Evolutionary conservation across 2,113 vertebrate genomes (phyloP).

Genomic region (Gallinago media): DNA sequence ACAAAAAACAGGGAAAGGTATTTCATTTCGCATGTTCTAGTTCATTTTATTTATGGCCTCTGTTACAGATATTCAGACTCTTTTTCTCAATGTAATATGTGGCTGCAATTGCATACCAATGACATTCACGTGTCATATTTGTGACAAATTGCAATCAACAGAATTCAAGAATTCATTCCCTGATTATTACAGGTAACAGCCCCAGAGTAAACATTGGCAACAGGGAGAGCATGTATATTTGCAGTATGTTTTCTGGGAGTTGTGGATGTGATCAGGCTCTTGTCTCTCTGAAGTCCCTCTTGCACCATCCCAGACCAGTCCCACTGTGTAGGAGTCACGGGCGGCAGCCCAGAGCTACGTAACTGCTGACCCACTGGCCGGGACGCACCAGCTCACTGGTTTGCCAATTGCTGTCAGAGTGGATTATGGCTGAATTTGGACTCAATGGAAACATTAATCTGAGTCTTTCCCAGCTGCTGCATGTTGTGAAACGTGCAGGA

Average conservation of each 20-base stretch:
- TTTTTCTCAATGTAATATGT: background rate
- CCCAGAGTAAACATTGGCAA: background rate
- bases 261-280: background rate
- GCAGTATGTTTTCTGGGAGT: background rate
- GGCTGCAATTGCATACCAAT: background rate
- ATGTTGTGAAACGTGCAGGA: background rate
- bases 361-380: background rate
- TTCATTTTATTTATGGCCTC: slow-evolving; percentile 23
- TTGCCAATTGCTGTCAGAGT: background rate
- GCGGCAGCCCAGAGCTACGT: background rate
- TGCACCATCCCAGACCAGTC: background rate
- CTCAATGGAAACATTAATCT: background rate
- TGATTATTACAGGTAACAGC: background rate
- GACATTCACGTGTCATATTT: background rate
- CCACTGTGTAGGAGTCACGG: background rate
- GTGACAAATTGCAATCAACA: background rate
- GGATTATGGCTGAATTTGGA: background rate
- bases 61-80: background rate
- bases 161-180: background rate
- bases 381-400: background rate
- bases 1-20: background rate
- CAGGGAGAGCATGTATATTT: background rate
- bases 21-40: background rate
- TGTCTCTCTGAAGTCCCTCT: background rate
- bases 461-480: background rate